Evolutionary conservation across 2,113 vertebrate genomes (phyloP).

Genomic region (Xyrauchen texanus): DNA sequence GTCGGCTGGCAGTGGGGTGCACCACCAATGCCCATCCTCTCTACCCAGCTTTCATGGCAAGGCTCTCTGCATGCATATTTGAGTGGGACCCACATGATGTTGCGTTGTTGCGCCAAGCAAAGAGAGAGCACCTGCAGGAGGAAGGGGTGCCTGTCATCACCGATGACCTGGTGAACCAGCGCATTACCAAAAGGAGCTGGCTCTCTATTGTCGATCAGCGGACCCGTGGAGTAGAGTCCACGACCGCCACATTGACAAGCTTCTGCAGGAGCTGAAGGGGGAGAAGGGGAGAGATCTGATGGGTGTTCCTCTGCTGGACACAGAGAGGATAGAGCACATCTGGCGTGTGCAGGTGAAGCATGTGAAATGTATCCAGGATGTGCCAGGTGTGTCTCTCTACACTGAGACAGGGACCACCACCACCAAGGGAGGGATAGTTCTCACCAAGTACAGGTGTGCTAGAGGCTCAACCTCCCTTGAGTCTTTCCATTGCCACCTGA

Average conservation of each 20-base stretch:
- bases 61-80: constrained; percentile 24
- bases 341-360: too few species aligned
- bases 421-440: constrained; percentile 18
- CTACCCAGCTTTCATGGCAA: constrained; percentile 32
- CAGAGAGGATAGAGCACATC: too few species aligned
- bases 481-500: constrained; percentile 25
- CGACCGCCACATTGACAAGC: background rate
- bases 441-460: constrained; percentile 28
- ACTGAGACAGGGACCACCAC: too few species aligned
- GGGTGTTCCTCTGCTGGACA: too few species aligned
- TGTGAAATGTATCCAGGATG: too few species aligned
- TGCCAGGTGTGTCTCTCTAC: too few species aligned
- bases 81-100: background rate
- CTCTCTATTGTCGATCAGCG: background rate
- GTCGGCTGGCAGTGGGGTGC: constrained; percentile 29
- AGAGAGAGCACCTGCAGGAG: background rate
- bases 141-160: background rate
- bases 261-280: too few species aligned
- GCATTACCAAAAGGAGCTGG: background rate
- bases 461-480: constrained; percentile 31
- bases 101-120: background rate
- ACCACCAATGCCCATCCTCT: constrained; percentile 30
- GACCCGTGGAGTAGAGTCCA: background rate
- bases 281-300: too few species aligned
- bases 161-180: background rate